Base-by-base conservation (phyloP, 2,113 vertebrate species). In the Heterotilapia buettikoferi region DNA sequence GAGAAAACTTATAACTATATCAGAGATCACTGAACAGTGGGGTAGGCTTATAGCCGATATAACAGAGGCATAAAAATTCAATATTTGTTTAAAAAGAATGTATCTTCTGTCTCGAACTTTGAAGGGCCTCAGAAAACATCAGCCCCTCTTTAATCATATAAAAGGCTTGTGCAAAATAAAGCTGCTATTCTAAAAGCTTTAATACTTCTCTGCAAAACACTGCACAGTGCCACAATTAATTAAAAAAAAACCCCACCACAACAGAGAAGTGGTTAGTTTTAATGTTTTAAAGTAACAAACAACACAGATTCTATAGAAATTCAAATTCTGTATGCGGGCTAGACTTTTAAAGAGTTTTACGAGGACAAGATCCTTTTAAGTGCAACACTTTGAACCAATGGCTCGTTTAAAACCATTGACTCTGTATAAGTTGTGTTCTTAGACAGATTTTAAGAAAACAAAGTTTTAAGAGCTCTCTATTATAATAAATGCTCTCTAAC, bases 401-500 rank as follows among this genome's bases (percentile, higher is more conserved):
- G 11, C 83, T 84, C 2, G 5, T 90, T 85, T 87, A 84, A 84
- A 89, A 82, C 61, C 73, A 29, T 38, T 18, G 21, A 45, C 7
- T 31, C 76, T 80, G 36, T 83, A 21, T 66, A 68, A 68, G 5
- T 54, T 84, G 45, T 85, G 31, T 66, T 83, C 83, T 85, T 79
- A 83, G 86, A 84, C 36, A 83, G 7, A 56, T 19, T 83, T 13
- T 13, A n/a, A 29, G 71, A 29, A 76, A 47, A 76, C 14, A 50
- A 29, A 12, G 71, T n/a, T 76, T 18, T 29, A 50, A 50, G 26
- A 78, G 29, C 59, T 33, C 29, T 33, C 59, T 63, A 63, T 63
- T 63, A 63, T 11, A 63, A 63, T 63, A 89, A 86, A 47, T 10
- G 16, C 19, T 31, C 13, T 43, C 98, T 97, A 90, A 99, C 98